These are phyloP conservation scores for Apodemia mormo DNA, from an alignment of 2,888 invertebrate species.

Conservation along the genomic window DNA sequence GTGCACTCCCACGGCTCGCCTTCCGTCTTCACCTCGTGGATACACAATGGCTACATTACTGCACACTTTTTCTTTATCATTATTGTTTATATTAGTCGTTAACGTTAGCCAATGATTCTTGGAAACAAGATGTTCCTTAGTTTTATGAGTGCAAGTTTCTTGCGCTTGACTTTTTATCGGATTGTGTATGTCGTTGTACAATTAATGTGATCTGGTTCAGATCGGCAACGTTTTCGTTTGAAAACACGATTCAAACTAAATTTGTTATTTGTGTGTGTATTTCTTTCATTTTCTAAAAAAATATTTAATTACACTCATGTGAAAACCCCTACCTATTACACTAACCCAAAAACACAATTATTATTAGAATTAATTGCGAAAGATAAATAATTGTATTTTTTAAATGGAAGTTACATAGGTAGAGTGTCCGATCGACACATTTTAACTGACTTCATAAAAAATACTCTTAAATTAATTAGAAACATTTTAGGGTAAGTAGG, in stretches of 20 bases:
- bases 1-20: conserved; percentile 66
- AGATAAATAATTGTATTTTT: too few relatives aligned
- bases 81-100: conserved; percentile 62
- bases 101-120: conserved; percentile 59
- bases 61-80: conserved; percentile 64
- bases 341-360: too few relatives aligned
- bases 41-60: conserved; percentile 69
- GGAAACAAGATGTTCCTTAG: conserved; percentile 65
- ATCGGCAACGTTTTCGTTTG: conserved; percentile 49
- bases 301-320: too few relatives aligned
- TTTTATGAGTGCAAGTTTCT: conserved; percentile 60
- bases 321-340: too few relatives aligned
- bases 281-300: too few relatives aligned
- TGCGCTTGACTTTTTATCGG: conserved; percentile 64
- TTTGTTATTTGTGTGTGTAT: neutral
- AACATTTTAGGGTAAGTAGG: too few relatives aligned
- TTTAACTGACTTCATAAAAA: too few relatives aligned
- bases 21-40: conserved; percentile 62
- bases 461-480: too few relatives aligned
- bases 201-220: conserved; percentile 53
- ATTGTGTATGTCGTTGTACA: conserved; percentile 32
- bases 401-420: too few relatives aligned
- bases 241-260: conserved; percentile 26
- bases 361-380: too few relatives aligned
- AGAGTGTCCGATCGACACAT: too few relatives aligned